phyloP scores from a whole-genome alignment of 2,888 invertebrate species.

The Morpho helenor region DNA sequence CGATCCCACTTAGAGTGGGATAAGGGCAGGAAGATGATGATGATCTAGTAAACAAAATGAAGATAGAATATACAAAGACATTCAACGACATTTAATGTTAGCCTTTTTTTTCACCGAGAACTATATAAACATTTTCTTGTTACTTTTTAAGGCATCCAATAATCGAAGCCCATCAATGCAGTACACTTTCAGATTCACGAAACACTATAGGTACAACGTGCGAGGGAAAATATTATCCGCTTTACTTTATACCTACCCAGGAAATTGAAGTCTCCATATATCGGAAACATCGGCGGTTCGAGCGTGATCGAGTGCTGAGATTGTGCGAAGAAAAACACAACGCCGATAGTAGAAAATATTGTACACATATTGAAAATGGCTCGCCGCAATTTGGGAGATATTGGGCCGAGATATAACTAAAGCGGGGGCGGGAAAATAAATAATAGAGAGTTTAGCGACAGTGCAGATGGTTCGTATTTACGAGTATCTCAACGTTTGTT shows the following conservation, averaged over 20 bases:
- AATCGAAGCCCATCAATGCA: too few relatives aligned
- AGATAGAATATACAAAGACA: too few relatives aligned
- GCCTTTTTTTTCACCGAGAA: too few relatives aligned
- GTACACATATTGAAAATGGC: constrained; percentile 24
- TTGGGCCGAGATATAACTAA: constrained; percentile 11
- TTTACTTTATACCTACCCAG: constrained; percentile 27
- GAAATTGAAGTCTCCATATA: constrained; percentile 35
- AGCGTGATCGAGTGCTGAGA: constrained; percentile 32
- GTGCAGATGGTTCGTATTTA: too few relatives aligned
- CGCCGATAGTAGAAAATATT: constrained; percentile 22
- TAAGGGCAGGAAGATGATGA: too few relatives aligned
- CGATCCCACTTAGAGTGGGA: too few relatives aligned
- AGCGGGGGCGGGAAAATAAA: constrained; percentile 7
- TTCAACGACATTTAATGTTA: too few relatives aligned
- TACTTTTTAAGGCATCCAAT: too few relatives aligned
- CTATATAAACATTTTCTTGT: too few relatives aligned
- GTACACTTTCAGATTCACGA: constrained; percentile 1
- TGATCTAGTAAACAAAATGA: too few relatives aligned
- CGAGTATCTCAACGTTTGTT: too few relatives aligned
- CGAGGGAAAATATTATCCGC: constrained; percentile 13
- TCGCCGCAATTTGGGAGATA: constrained; percentile 12
- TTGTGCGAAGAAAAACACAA: constrained; percentile 32
- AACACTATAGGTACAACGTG: not conserved
- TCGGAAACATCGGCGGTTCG: constrained; percentile 30
- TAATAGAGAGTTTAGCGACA: not conserved